These are phyloP conservation scores for Gavia stellata DNA, from an alignment of 2,113 vertebrate species.

Conservation along the genomic window DNA sequence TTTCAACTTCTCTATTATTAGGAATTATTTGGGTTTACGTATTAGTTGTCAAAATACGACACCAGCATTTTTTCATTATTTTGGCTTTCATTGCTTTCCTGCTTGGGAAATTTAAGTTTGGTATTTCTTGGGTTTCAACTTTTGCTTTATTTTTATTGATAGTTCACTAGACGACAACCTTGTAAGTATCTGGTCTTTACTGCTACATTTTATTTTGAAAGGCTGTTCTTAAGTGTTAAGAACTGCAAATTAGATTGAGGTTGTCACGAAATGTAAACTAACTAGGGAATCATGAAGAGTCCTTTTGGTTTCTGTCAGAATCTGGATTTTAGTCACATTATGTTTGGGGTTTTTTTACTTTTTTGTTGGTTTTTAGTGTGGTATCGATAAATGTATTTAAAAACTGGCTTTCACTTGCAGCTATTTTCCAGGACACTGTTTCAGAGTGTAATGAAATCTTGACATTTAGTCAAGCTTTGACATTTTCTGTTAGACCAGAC, in stretches of 20 bases:
- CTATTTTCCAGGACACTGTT: neutral
- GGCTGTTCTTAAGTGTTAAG: neutral
- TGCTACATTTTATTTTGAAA: neutral
- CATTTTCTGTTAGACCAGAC: slow-evolving; percentile 22
- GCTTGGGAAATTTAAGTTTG: neutral
- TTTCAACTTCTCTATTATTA: neutral
- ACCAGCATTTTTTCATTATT: neutral
- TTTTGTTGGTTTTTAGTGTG: neutral
- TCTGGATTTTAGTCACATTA: neutral
- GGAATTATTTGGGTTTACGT: neutral
- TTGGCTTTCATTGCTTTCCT: neutral
- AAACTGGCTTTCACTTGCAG: neutral
- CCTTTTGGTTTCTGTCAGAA: neutral
- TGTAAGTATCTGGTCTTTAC: neutral
- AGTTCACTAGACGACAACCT: neutral
- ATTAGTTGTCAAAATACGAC: neutral
- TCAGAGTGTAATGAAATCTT: neutral
- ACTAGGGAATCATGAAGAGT: neutral
- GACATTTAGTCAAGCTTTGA: slow-evolving; percentile 40
- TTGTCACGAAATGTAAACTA: neutral
- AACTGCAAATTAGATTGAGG: neutral
- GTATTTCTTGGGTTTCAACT: neutral
- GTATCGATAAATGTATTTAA: neutral
- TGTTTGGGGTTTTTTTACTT: neutral
- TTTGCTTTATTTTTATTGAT: neutral